phyloP scores from a whole-genome alignment of 2,797 vertebrate genomes.

The Ambastaia sidthimunki region DNA sequence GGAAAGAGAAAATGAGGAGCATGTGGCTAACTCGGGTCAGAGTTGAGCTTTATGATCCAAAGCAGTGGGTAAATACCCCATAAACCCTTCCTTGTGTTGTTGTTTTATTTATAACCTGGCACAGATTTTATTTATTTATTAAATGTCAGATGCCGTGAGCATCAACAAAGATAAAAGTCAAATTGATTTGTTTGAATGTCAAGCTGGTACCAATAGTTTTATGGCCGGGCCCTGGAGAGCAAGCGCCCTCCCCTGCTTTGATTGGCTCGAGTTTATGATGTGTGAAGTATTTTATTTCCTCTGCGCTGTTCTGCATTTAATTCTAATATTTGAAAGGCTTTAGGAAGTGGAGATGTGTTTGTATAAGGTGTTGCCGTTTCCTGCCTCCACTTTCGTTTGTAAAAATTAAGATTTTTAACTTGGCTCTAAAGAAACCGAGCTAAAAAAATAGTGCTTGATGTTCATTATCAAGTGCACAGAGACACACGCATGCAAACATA shows the following conservation, averaged over 20 bases:
- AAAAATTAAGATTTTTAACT: constrained; percentile 7
- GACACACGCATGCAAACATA: neutral
- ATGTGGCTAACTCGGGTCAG: constrained; percentile 82
- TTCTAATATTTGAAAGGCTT: constrained; percentile 42
- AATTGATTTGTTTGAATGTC: constrained; percentile 68
- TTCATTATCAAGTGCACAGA: neutral
- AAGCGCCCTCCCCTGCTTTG: constrained; percentile 27
- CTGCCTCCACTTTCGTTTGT: constrained; percentile 15
- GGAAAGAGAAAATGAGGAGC: constrained; percentile 85
- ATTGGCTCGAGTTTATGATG: constrained; percentile 48
- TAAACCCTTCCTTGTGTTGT: constrained; percentile 61
- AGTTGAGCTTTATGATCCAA: constrained; percentile 83
- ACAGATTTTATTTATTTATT: constrained; percentile 54
- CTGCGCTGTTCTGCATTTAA: constrained; percentile 26
- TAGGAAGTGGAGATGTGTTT: constrained; percentile 33
- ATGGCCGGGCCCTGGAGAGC: constrained; percentile 14
- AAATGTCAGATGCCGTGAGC: constrained; percentile 58
- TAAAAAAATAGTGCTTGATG: neutral
- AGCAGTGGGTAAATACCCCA: constrained; percentile 84
- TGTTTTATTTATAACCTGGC: constrained; percentile 42
- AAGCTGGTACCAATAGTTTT: constrained; percentile 66
- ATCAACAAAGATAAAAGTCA: constrained; percentile 66
- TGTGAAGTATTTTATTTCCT: constrained; percentile 47
- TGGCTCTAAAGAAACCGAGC: neutral
- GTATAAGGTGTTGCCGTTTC: constrained; percentile 52